Conservation (phyloP, 2,888 invertebrate species). For the Nephrotoma appendiculata region DNA sequence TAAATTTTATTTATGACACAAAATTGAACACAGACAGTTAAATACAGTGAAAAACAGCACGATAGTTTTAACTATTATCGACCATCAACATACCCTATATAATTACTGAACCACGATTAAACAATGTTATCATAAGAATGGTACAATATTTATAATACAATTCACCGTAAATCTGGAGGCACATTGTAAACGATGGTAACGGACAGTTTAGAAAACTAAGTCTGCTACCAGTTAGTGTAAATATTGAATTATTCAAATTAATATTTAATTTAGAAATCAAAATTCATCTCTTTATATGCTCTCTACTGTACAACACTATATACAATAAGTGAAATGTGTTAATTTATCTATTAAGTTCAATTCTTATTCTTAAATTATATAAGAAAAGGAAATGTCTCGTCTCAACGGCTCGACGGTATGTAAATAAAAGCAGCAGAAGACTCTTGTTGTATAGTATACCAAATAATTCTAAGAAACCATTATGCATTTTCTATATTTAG, state of each 20-base stretch:
- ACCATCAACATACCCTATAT: neutral
- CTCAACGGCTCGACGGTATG: neutral
- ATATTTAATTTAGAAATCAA: neutral
- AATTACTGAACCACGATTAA: neutral
- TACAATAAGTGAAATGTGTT: neutral
- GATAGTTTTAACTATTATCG: too few species aligned
- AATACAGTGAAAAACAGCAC: too few species aligned
- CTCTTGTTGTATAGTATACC: neutral
- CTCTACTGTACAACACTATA: too few species aligned
- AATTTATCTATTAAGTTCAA: neutral
- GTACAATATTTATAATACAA: neutral
- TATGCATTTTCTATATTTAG: neutral
- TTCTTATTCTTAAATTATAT: neutral
- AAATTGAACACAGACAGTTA: too few species aligned
- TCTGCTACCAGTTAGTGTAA: neutral
- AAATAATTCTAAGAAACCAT: neutral
- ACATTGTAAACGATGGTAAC: neutral
- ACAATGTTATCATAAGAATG: too few species aligned
- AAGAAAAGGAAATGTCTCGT: neutral
- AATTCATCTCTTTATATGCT: neutral
- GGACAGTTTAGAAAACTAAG: neutral
- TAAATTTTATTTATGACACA: too few species aligned
- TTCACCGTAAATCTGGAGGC: neutral
- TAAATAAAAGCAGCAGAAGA: neutral
- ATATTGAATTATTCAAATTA: neutral